A percentile compares a stretch with the other conserved stretches of the same genome.
These are phyloP conservation scores for Bombyx mori DNA, from an alignment of 1,140 invertebrate genomes.

Conservation along the genomic window DNA sequence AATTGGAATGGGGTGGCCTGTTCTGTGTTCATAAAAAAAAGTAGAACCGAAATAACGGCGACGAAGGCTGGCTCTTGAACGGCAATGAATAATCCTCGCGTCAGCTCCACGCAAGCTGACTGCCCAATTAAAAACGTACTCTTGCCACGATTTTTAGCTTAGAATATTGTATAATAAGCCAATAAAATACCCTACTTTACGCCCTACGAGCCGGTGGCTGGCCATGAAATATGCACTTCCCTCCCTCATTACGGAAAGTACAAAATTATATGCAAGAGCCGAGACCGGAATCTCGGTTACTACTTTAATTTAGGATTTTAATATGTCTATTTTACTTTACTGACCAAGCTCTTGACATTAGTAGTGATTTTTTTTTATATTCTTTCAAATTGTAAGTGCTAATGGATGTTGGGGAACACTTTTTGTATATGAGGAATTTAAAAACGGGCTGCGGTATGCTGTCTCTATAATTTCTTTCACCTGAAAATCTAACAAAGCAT, in stretches of 20 bases:
- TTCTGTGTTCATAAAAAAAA: conserved; percentile 28
- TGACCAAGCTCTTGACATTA: no score
- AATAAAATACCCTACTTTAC: conserved; percentile 69
- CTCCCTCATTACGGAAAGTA: conserved; percentile 43
- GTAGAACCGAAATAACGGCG: conserved; percentile 33
- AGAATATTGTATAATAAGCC: conserved; percentile 71
- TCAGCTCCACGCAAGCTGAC: conserved; percentile 59
- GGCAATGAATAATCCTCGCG: conserved; percentile 64
- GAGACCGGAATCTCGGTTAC: conserved; percentile 25
- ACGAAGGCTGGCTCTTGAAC: conserved; percentile 51
- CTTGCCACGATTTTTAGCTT: conserved; percentile 69
- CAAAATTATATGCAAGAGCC: conserved; percentile 47
- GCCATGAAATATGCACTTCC: conserved; percentile 63
- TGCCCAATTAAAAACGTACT: conserved; percentile 70
- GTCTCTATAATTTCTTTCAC: no score
- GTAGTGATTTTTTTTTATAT: no score
- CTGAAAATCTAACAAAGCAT: no score
- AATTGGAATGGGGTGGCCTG: conserved; percentile 14
- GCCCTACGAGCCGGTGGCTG: conserved; percentile 39
- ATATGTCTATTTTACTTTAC: no score
- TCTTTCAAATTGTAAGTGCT: no score
- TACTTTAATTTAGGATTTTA: conserved; percentile 17
- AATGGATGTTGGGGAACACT: no score
- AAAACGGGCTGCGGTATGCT: no score
- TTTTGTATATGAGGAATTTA: no score